Evolutionary conservation across 2,888 invertebrate genomes (phyloP).

Genomic region (Lasius fuliginosus): DNA sequence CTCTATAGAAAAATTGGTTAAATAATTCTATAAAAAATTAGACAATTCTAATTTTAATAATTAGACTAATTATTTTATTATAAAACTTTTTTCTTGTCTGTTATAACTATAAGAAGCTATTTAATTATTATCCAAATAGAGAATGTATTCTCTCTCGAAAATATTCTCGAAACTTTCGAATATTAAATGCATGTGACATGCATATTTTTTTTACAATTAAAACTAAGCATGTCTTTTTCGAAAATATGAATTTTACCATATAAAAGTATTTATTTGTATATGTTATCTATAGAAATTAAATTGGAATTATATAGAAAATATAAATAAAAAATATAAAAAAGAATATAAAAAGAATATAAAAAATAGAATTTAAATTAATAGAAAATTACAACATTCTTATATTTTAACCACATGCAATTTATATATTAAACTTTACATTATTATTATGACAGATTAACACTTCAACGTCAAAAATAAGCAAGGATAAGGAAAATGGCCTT

Average conservation of each 20-base stretch:
- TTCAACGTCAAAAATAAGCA: slow-evolving; percentile 57
- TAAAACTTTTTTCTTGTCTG: neutral
- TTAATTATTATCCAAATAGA: no score
- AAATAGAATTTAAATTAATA: no score
- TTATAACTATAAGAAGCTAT: neutral
- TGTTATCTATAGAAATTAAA: neutral
- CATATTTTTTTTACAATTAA: no score
- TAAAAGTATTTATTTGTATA: neutral
- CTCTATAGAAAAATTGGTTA: neutral
- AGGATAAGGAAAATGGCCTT: slow-evolving; percentile 23
- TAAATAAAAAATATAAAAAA: no score
- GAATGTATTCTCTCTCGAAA: no score
- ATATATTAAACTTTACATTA: neutral
- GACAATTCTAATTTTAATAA: neutral
- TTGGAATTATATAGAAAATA: no score
- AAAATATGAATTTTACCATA: neutral
- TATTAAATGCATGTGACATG: no score
- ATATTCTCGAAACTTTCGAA: no score
- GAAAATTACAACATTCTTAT: neutral
- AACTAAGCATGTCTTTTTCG: no score
- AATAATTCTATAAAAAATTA: neutral
- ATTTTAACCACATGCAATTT: neutral
- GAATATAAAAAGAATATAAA: no score
- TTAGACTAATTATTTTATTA: neutral
- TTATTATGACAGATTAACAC: slow-evolving; percentile 63